A percentile compares a stretch with the other conserved stretches of the same genome.
Evolutionary conservation across 1,140 invertebrate genomes (phyloP).

Genomic region (Diuraphis noxia): DNA sequence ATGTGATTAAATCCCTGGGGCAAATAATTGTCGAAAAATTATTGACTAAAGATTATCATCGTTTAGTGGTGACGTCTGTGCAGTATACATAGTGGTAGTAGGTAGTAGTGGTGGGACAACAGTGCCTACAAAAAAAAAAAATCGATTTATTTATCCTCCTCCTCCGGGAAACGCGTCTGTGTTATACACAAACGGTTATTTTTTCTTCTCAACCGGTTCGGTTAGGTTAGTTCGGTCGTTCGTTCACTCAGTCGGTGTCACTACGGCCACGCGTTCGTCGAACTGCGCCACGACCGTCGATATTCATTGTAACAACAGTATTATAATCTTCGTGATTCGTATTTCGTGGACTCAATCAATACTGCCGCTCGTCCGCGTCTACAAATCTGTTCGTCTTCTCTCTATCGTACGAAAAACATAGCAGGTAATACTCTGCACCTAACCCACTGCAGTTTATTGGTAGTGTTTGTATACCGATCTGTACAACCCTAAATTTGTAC

Average conservation of each 20-base stretch:
- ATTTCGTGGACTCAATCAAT: not conserved
- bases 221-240: not conserved
- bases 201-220: conserved; percentile 9
- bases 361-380: not conserved
- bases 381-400: not conserved
- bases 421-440: not conserved
- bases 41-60: not conserved
- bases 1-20: not conserved
- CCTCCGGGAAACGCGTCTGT: not conserved
- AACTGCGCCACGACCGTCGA: not conserved
- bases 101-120: not conserved
- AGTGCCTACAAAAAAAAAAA: not conserved
- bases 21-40: not conserved
- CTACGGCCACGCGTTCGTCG: not conserved
- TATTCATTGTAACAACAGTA: no score
- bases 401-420: not conserved
- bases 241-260: not conserved
- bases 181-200: not conserved
- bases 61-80: not conserved
- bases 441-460: not conserved
- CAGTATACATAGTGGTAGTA: not conserved
- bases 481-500: not conserved
- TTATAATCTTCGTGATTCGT: not conserved
- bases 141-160: not conserved
- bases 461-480: not conserved